A percentile compares a stretch with the other conserved stretches of the same genome.
These are phyloP conservation scores for Otus scops DNA, from an alignment of 2,797 vertebrate genomes.

Conservation along the genomic window DNA sequence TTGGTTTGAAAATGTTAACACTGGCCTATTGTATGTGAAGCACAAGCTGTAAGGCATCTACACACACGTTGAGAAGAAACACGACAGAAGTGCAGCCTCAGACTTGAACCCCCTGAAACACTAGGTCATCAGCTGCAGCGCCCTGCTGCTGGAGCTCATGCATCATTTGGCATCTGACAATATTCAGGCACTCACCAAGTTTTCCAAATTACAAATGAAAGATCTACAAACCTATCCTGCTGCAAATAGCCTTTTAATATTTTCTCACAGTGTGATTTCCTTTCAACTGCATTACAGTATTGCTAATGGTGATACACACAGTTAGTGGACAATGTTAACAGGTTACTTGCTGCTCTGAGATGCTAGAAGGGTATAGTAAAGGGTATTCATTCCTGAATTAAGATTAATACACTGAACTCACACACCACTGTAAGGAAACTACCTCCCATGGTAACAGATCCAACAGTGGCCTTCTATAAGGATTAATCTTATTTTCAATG, in stretches of 20 bases:
- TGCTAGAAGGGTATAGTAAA: not conserved
- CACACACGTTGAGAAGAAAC: rapidly evolving
- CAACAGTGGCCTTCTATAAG: not conserved
- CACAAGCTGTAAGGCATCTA: not conserved
- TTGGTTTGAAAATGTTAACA: not conserved
- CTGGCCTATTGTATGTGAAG: not conserved
- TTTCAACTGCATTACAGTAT: not conserved
- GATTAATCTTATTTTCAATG: not conserved
- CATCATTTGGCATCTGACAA: not conserved
- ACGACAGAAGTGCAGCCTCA: not conserved
- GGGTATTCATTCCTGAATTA: not conserved
- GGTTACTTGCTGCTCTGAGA: not conserved
- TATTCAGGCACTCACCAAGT: not conserved
- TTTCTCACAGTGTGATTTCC: not conserved
- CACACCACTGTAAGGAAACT: not conserved
- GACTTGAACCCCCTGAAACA: not conserved
- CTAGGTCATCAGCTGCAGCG: not conserved
- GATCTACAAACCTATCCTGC: not conserved
- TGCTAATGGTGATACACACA: not conserved
- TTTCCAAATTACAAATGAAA: not conserved
- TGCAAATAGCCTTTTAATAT: not conserved
- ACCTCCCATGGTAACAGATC: not conserved
- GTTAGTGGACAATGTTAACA: not conserved
- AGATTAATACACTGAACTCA: not conserved
- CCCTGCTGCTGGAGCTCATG: not conserved